phyloP scores from a whole-genome alignment of 64 coral and sea anemone genomes.

The Dendronephthya gigantea region DNA sequence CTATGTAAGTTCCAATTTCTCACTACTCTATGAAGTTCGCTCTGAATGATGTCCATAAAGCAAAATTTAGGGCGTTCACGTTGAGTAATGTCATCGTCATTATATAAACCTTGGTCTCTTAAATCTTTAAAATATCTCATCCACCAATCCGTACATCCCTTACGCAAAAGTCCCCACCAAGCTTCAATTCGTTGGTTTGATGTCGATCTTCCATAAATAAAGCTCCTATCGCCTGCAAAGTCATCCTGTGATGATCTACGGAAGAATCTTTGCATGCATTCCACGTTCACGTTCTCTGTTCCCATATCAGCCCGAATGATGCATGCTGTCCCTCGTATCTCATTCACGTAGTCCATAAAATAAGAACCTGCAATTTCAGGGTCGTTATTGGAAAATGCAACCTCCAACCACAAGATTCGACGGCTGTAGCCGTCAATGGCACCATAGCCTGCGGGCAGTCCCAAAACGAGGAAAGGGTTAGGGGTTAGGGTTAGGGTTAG shows the following conservation, averaged over 20 bases:
- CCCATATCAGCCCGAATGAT: background rate
- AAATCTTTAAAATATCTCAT: background rate
- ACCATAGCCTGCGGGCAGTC: too few relatives aligned
- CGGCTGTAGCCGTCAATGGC: conserved; percentile 26
- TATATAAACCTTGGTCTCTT: background rate
- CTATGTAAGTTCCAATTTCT: conserved; percentile 2
- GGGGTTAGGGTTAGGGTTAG: too few relatives aligned
- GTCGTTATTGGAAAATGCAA: conserved; percentile 38
- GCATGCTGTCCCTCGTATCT: background rate
- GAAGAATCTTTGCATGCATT: background rate
- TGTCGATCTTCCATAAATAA: background rate
- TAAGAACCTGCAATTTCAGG: conserved; percentile 1
- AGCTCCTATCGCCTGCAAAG: background rate
- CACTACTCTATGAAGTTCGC: background rate
- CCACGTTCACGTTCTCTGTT: background rate
- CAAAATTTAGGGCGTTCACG: background rate
- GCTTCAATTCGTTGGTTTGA: background rate
- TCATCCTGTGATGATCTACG: background rate
- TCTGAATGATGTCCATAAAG: background rate
- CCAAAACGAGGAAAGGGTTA: too few relatives aligned
- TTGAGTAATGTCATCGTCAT: background rate
- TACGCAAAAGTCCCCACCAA: background rate
- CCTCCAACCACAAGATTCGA: conserved; percentile 57
- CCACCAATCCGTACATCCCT: background rate
- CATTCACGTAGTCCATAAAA: background rate